These are phyloP conservation scores for Cephalopholis sonnerati DNA, from an alignment of 2,113 vertebrate genomes.

Conservation along the genomic window DNA sequence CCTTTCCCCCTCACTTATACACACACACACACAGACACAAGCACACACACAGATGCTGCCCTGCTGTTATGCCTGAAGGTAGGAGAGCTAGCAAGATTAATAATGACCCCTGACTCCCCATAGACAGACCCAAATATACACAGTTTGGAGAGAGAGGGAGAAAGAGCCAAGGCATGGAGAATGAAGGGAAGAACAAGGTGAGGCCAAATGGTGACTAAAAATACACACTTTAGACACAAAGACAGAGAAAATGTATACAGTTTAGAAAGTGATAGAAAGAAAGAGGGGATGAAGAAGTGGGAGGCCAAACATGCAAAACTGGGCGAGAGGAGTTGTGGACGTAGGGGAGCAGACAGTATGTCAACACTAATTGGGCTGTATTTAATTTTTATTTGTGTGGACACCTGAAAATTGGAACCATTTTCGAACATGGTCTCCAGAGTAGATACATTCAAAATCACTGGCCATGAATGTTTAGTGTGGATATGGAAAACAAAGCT, in stretches of 20 bases:
- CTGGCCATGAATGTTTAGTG: background rate
- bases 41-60: constrained; percentile 75
- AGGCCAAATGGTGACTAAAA: constrained; percentile 68
- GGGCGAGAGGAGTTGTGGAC: background rate
- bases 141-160: constrained; percentile 81
- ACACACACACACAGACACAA: constrained; percentile 63
- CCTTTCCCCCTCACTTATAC: constrained; percentile 53
- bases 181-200: constrained; percentile 57
- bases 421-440: constrained; percentile 11
- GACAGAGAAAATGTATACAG: constrained; percentile 56
- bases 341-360: background rate
- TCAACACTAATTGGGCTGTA: constrained; percentile 22
- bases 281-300: constrained; percentile 18
- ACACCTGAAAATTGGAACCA: constrained; percentile 2
- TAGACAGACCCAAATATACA: constrained; percentile 85
- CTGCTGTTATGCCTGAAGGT: constrained; percentile 85
- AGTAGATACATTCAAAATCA: constrained; percentile 15
- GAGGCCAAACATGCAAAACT: constrained; percentile 12
- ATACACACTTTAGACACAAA: constrained; percentile 69
- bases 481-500: constrained; percentile 3
- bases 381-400: background rate
- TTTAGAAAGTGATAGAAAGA: constrained; percentile 45
- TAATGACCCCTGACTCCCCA: constrained; percentile 85
- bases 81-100: constrained; percentile 87
- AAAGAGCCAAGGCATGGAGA: constrained; percentile 62